Conservation (phyloP, 92 coral and sea anemone species). For the Muricea muricata region DNA sequence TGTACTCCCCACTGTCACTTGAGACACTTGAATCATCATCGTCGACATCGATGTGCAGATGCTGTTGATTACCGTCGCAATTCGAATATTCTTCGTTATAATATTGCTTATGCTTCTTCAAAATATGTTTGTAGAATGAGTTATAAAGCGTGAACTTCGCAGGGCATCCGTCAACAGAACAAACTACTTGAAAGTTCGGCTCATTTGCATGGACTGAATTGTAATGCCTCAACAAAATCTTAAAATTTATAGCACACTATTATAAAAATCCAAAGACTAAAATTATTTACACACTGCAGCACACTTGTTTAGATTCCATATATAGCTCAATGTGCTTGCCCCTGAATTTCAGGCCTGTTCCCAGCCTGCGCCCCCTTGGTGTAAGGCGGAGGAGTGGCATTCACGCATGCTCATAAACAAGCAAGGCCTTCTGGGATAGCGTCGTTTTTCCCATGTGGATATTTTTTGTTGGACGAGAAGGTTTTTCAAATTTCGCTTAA, state of each 20-base stretch:
- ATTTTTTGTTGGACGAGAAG: too few relatives aligned
- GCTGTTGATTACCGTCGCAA: not conserved
- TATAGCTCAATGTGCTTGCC: too few relatives aligned
- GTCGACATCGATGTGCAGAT: not conserved
- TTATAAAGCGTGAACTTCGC: constrained; percentile 34
- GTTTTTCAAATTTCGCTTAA: too few relatives aligned
- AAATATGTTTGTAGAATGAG: constrained; percentile 49
- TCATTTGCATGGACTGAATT: constrained; percentile 48
- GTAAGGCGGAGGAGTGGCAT: not conserved
- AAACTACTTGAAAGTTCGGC: constrained; percentile 41
- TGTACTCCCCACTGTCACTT: constrained; percentile 17
- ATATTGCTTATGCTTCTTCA: constrained; percentile 18
- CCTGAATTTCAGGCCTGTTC: too few relatives aligned
- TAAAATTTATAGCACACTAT: constrained; percentile 1
- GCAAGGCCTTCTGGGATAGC: constrained; percentile 3
- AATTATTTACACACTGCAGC: too few relatives aligned
- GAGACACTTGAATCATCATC: not conserved
- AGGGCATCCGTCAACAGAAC: constrained; percentile 43
- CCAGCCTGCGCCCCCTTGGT: too few relatives aligned
- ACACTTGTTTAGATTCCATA: too few relatives aligned
- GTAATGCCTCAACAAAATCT: constrained; percentile 36
- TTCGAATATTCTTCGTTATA: not conserved
- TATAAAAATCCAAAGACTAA: too few relatives aligned
- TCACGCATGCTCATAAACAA: too few relatives aligned
- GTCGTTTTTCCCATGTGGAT: not conserved